Conservation (phyloP, 2,113 vertebrate species). For the Vanacampus margaritifer region DNA sequence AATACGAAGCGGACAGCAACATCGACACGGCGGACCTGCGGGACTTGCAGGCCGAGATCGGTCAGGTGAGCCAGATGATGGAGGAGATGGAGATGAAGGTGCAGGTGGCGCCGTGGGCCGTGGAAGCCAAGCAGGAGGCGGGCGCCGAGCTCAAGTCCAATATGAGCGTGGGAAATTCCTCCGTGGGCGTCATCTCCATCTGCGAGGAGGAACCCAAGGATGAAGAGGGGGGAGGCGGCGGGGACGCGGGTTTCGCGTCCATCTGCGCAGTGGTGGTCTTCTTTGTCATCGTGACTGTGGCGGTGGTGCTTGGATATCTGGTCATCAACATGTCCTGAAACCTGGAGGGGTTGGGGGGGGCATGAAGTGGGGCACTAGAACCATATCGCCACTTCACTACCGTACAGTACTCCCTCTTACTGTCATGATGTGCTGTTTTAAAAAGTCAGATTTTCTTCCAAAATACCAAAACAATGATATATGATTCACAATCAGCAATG, state of each 20-base stretch:
- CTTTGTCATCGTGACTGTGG: constrained; percentile 81
- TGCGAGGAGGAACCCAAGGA: constrained; percentile 80
- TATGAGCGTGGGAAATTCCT: constrained; percentile 81
- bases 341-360: constrained; percentile 6
- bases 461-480: background rate
- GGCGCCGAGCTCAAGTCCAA: constrained; percentile 89
- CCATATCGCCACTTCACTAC: too few relatives aligned
- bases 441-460: background rate
- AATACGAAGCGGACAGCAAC: constrained; percentile 82
- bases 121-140: constrained; percentile 88
- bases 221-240: constrained; percentile 67
- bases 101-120: constrained; percentile 94
- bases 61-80: constrained; percentile 90
- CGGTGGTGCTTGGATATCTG: constrained; percentile 83
- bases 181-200: constrained; percentile 79
- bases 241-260: constrained; percentile 75
- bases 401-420: background rate
- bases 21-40: constrained; percentile 86
- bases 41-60: constrained; percentile 86
- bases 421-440: background rate
- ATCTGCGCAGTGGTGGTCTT: constrained; percentile 84
- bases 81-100: constrained; percentile 98
- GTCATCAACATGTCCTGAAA: constrained; percentile 85
- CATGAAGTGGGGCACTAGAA: too few relatives aligned
- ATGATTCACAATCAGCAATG: background rate